A percentile compares a stretch with the other conserved stretches of the same genome.
phyloP scores from a whole-genome alignment of 2,113 vertebrate genomes.

The Ranitomeya variabilis region DNA sequence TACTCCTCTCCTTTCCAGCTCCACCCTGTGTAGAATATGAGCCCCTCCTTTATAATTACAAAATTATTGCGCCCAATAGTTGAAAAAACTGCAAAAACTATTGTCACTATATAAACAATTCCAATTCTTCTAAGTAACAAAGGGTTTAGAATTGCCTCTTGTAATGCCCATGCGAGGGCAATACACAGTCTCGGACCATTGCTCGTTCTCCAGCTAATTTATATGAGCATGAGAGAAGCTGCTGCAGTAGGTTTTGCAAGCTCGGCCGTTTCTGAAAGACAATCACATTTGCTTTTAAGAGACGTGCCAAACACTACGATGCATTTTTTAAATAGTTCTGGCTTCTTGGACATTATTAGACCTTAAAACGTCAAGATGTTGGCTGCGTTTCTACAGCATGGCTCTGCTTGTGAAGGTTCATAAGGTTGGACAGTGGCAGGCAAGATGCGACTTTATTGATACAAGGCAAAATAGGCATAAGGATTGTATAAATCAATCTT shows the following conservation, averaged over 20 bases:
- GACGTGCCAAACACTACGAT: conserved; percentile 34
- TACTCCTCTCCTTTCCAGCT: no score
- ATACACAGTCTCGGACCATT: conserved; percentile 5
- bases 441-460: no score
- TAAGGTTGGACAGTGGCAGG: background rate
- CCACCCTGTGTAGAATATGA: no score
- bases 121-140: background rate
- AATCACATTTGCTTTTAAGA: conserved; percentile 42
- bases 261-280: conserved; percentile 38
- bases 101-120: background rate
- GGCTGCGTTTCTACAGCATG: conserved; percentile 1
- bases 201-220: conserved; percentile 38
- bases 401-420: background rate
- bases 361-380: conserved; percentile 18
- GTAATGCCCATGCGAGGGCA: background rate
- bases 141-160: background rate
- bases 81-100: background rate
- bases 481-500: no score
- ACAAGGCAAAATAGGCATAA: no score
- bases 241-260: conserved; percentile 34
- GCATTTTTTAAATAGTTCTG: conserved; percentile 40
- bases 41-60: no score
- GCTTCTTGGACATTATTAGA: conserved; percentile 31
- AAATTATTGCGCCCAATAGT: background rate
- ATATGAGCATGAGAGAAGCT: conserved; percentile 9